Base-by-base conservation (phyloP, 2,888 invertebrate species). In the Lasioglossum calceatum region DNA sequence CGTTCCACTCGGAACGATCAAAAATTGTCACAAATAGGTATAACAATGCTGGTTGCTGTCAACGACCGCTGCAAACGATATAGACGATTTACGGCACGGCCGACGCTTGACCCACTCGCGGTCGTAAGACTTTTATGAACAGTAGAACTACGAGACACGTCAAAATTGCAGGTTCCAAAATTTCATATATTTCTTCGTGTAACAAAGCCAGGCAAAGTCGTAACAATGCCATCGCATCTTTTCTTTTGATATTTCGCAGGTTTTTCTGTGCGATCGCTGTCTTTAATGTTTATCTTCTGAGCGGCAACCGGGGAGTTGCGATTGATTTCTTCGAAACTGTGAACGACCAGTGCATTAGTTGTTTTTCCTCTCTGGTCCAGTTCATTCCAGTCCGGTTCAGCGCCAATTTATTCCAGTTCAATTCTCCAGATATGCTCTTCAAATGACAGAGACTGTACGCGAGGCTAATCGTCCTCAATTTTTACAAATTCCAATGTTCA, bases 311-410 rank as follows among this genome's bases (percentile, higher is more conserved):
- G 3, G 23, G 39, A 36, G 16, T 36, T 8, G 8, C 7, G 16
- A 39, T 19, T 19, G 23, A 39, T 70, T 70, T 39, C 70, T 23
- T 23, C 23, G 70, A 70, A 39, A 23, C 70, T 23, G 19, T 39
- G 39, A 10, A 23, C 39, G 23, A 10, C 19, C 39, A 36, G 39
- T 36, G 2, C 10, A 39, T 70, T 70, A 36, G 2, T 36, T 23
- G 23, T 39, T 70, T 23, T 12, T 39, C 70, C 39, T 39, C 70
- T 70, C 39, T 39, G 70, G 39, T 39, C 70, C 39, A 70, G 70
- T 70, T 70, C 19, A 42, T 72, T 72, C 42, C 72, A 72, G 72
- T 70, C 70, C 70, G 39, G 8, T 39, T 39, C 70, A 70, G 70
- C 39, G n/a, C 19, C 39, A 70, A 39, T 70, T 70, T 39, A 36